Conservation (phyloP, 2,888 invertebrate species). For the Ptilodon capucinus region DNA sequence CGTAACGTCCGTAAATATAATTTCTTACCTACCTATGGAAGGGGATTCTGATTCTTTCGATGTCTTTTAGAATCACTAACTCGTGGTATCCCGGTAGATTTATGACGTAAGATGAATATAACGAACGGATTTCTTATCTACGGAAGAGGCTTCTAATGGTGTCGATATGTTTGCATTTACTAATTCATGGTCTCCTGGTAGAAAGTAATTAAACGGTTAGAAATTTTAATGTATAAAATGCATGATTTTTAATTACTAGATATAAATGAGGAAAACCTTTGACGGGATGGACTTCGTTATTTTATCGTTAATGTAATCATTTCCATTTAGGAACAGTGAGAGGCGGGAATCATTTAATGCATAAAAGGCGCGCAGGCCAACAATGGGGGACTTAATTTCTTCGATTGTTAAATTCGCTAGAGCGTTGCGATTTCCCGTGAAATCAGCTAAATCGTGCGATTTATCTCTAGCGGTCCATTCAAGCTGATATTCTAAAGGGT, state of each 20-base stretch:
- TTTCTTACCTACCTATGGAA: slow-evolving; percentile 20
- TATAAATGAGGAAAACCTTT: not conserved
- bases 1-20: no score
- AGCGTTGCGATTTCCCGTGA: slow-evolving; percentile 29
- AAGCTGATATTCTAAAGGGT: slow-evolving; percentile 30
- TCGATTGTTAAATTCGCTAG: slow-evolving; percentile 44
- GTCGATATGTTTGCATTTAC: slow-evolving; percentile 21
- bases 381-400: slow-evolving; percentile 45
- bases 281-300: not conserved
- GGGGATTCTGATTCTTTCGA: slow-evolving; percentile 10
- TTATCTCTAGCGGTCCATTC: slow-evolving; percentile 40
- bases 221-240: not conserved
- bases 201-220: slow-evolving; percentile 5
- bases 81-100: no score
- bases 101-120: slow-evolving; percentile 80
- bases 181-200: slow-evolving; percentile 45
- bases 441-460: slow-evolving; percentile 30
- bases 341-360: slow-evolving; percentile 32
- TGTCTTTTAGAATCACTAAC: slow-evolving; percentile 16
- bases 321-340: slow-evolving; percentile 13
- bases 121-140: slow-evolving; percentile 18
- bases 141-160: slow-evolving; percentile 13
- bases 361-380: slow-evolving; percentile 39
- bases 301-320: slow-evolving; percentile 7
- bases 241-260: slow-evolving; percentile 1